Conservation (phyloP, 2,113 vertebrate species). For the Corapipo altera region DNA sequence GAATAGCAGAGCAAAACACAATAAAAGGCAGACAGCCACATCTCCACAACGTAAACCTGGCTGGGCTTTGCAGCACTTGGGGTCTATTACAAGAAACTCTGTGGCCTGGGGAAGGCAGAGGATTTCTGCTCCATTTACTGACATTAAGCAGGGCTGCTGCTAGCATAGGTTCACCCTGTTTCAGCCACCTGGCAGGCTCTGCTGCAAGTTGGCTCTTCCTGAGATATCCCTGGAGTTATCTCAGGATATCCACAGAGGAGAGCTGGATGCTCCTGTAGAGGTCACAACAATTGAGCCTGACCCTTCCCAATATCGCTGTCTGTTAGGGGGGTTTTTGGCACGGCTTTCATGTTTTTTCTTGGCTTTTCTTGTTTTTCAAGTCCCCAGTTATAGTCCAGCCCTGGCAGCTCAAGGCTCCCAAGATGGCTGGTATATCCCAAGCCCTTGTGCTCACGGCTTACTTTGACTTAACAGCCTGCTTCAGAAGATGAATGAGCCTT, state of each 20-base stretch:
- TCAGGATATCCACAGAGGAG: neutral
- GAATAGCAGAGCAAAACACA: slow-evolving; percentile 16
- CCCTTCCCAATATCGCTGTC: neutral
- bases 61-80: slow-evolving; percentile 14
- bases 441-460: rapidly evolving
- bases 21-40: slow-evolving; percentile 48
- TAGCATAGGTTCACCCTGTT: neutral
- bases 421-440: neutral
- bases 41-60: neutral
- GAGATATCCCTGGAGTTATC: neutral
- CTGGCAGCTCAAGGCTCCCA: neutral
- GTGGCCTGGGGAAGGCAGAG: neutral
- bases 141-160: neutral
- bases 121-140: slow-evolving; percentile 34
- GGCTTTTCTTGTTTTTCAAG: neutral
- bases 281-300: neutral
- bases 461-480: neutral
- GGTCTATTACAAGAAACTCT: neutral
- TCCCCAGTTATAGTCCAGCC: neutral
- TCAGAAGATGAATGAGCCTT: neutral
- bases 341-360: neutral
- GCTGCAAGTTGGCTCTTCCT: neutral
- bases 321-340: no score
- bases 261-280: neutral
- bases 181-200: neutral